Percentiles rank a stretch among this genome's conserved stretches.
Conservation (phyloP, 2,888 invertebrate species). For the Drosophila pseudotalamancana region DNA sequence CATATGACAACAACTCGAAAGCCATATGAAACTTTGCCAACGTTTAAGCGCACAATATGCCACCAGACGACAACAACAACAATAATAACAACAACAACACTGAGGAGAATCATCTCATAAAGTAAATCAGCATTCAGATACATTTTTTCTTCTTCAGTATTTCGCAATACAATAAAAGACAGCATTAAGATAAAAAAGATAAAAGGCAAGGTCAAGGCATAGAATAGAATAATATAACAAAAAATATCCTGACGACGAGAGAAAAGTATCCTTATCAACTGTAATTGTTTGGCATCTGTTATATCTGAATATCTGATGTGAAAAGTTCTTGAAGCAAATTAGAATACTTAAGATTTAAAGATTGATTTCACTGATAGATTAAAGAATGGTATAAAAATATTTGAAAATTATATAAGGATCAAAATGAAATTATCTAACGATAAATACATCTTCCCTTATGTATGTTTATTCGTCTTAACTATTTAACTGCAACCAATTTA, state of each 20-base stretch:
- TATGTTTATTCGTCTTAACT: no score
- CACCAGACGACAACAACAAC: slow-evolving; percentile 11
- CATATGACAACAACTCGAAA: slow-evolving; percentile 26
- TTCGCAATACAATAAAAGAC: slow-evolving; percentile 6
- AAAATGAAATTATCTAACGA: no score
- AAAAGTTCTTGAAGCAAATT: no score
- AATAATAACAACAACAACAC: slow-evolving; percentile 6
- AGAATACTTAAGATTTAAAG: no score
- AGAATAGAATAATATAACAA: neutral
- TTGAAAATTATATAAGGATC: no score
- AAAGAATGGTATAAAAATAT: no score
- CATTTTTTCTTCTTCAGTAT: slow-evolving; percentile 1
- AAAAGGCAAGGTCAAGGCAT: neutral
- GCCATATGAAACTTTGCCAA: slow-evolving; percentile 49
- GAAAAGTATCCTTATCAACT: neutral
- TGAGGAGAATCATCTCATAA: slow-evolving; percentile 16
- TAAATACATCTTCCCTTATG: no score
- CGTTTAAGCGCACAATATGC: slow-evolving; percentile 29
- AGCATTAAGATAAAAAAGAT: neutral
- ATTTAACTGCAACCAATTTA: no score
- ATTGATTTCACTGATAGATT: no score
- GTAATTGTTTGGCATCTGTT: neutral
- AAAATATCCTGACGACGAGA: neutral
- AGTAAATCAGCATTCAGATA: slow-evolving; percentile 35
- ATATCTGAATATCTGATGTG: no score